These are phyloP conservation scores for Eupeodes luniger DNA, from an alignment of 2,888 invertebrate species.

Conservation along the genomic window DNA sequence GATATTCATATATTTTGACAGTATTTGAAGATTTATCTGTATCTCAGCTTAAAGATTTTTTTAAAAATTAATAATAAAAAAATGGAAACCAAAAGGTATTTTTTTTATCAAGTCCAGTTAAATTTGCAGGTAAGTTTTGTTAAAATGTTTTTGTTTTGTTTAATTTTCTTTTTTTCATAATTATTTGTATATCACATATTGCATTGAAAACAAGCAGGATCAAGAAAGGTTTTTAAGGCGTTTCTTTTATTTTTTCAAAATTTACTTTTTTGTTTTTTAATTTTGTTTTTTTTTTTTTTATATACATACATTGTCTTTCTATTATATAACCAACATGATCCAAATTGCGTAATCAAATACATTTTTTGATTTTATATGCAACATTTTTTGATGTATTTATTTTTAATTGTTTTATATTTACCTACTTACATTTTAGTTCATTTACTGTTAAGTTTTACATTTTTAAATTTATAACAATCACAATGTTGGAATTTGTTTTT, in stretches of 20 bases:
- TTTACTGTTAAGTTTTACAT: slow-evolving; percentile 36
- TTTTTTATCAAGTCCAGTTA: slow-evolving; percentile 43
- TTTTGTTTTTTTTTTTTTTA: neutral
- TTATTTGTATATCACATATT: slow-evolving; percentile 54
- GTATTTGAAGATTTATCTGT: slow-evolving; percentile 25
- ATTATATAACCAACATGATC: slow-evolving; percentile 19
- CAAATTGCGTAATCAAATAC: slow-evolving; percentile 10
- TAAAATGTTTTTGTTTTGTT: neutral
- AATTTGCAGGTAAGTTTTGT: slow-evolving; percentile 22
- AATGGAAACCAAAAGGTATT: slow-evolving; percentile 61
- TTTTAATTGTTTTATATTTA: slow-evolving; percentile 27
- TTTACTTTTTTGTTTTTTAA: slow-evolving; percentile 10
- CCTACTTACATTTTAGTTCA: slow-evolving; percentile 24
- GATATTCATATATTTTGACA: slow-evolving; percentile 37
- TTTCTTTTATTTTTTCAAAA: slow-evolving; percentile 24
- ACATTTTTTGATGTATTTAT: slow-evolving; percentile 4
- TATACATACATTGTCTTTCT: slow-evolving; percentile 8
- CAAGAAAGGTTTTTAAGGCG: slow-evolving; percentile 39
- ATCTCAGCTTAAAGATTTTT: slow-evolving; percentile 14
- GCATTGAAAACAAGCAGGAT: slow-evolving; percentile 68
- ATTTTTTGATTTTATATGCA: neutral
- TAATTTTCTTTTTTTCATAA: slow-evolving; percentile 14
- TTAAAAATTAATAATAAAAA: slow-evolving; percentile 8
- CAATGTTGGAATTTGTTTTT: slow-evolving; percentile 66
- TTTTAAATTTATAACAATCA: slow-evolving; percentile 67